A percentile compares a stretch with the other conserved stretches of the same genome.
These are phyloP conservation scores for Chaetophractus vellerosus DNA, from an alignment of 2,797 vertebrate species.

Conservation along the genomic window DNA sequence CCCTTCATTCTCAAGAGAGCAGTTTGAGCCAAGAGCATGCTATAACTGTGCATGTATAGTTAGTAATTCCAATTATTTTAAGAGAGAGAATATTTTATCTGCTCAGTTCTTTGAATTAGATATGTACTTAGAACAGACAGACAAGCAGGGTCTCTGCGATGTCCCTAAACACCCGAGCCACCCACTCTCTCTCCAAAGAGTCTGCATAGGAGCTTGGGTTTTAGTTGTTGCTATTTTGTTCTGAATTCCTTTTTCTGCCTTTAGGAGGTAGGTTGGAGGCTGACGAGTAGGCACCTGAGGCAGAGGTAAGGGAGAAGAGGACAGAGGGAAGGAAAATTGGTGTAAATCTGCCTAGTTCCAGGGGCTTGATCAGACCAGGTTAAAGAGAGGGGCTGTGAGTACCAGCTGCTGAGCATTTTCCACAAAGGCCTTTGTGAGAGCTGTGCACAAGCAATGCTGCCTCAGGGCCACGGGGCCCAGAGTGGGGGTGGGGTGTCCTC, in stretches of 20 bases:
- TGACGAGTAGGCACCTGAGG: neutral
- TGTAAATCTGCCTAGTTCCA: neutral
- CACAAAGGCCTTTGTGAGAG: neutral
- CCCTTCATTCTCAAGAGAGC: neutral
- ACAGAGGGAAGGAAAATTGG: neutral
- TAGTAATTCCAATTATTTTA: slow-evolving; percentile 27
- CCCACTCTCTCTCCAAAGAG: neutral
- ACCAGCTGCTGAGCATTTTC: neutral
- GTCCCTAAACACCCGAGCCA: neutral
- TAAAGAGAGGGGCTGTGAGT: neutral
- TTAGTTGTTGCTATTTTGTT: neutral
- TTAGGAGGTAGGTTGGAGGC: neutral
- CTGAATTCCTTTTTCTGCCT: slow-evolving; percentile 30
- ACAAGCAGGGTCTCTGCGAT: neutral
- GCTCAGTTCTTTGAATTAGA: neutral
- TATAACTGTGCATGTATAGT: neutral
- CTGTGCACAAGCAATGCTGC: neutral
- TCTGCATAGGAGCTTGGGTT: neutral
- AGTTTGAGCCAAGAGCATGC: neutral
- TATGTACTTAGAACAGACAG: slow-evolving; percentile 10
- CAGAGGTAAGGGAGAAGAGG: neutral
- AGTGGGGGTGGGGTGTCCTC: neutral
- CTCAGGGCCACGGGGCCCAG: neutral
- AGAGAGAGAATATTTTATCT: slow-evolving; percentile 17
- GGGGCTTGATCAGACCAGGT: too few relatives aligned